Evolutionary conservation across 2,888 invertebrate genomes (phyloP).

Genomic region (Noctua janthina): DNA sequence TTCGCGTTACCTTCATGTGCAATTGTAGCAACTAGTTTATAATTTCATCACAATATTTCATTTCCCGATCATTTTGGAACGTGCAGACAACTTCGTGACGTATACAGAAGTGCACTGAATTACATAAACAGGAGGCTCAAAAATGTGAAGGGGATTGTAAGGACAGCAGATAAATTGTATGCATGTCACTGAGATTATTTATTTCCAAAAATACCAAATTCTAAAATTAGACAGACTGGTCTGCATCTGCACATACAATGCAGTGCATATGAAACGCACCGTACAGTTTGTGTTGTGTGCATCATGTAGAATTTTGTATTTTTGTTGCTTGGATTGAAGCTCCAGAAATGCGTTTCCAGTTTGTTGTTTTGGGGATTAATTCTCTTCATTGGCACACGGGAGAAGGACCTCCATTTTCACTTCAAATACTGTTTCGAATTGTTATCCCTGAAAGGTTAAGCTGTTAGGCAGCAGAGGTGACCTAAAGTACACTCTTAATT

Average conservation of each 20-base stretch:
- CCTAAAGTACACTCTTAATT: background rate
- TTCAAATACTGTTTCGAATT: background rate
- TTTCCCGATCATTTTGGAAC: conserved; percentile 31
- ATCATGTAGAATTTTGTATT: background rate
- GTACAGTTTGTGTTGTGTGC: background rate
- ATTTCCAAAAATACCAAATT: background rate
- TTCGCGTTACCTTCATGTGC: conserved; percentile 31
- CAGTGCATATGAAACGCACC: background rate
- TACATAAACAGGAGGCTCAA: conserved; percentile 49
- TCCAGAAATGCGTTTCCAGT: background rate
- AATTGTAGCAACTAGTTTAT: conserved; percentile 25
- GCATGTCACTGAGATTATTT: background rate
- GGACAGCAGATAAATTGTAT: conserved; percentile 28
- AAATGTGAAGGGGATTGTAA: conserved; percentile 50
- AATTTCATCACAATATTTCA: conserved; percentile 23
- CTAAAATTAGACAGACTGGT: conserved; percentile 7
- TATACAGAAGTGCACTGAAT: conserved; percentile 24
- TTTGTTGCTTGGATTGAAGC: background rate
- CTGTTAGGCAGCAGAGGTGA: background rate
- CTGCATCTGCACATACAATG: background rate
- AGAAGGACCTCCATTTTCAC: background rate
- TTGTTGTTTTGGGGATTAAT: background rate
- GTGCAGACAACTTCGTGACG: conserved; percentile 29
- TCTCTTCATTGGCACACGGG: background rate
- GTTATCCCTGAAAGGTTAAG: background rate